Evolutionary conservation across 1,140 invertebrate species (phyloP), one percentile per base, ranked within the genome.

Genomic region (Lanistes nyassanus): DNA sequence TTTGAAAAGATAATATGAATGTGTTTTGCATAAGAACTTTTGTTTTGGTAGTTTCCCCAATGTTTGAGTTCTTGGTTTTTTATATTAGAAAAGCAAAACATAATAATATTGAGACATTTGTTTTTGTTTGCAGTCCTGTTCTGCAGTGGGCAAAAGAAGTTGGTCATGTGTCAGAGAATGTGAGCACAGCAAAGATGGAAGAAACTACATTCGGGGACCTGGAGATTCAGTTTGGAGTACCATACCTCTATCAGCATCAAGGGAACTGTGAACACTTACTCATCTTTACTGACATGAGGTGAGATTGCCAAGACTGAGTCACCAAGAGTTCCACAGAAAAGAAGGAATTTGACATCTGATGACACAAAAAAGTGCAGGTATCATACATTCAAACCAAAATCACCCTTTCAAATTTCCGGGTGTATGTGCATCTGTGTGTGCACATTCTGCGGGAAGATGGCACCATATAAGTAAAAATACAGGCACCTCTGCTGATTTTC

Each of bases 221-320:
- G 0, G 86, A 84, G 1, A 79, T 95, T 3, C 90, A 90, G 72
- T 90, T 96, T 67, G 95, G 95, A 0, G 92, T 93, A 83, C 94
- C 95, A 0, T 97, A 96, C 89, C 90, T 94, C 42, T 87, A 85
- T 39, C 71, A 82, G 64, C 86, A 88, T 72, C 94, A 96, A 87
- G 95, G 95, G n/a, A 92, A 93, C 81, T 97, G 96, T 89, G 95
- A 97, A 87, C 96, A 97, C 88, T 83, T 96, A 0, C 91, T 97
- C 82, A 90, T 93, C 1, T 93, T 97, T 80, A 93, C 92, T 16
- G 94, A 96, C 87, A 90, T 92, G 5, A 91, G 92, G 92, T 89
- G 31, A 36, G 26, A 9, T 31, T 9, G n/a, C n/a, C 34, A 29
- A 29, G 58, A 11, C 34, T 62, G 31, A 58, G 56, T 29, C 58